Evolutionary conservation across 2,797 vertebrate genomes (phyloP).

Genomic region (Diplodus puntazzo): DNA sequence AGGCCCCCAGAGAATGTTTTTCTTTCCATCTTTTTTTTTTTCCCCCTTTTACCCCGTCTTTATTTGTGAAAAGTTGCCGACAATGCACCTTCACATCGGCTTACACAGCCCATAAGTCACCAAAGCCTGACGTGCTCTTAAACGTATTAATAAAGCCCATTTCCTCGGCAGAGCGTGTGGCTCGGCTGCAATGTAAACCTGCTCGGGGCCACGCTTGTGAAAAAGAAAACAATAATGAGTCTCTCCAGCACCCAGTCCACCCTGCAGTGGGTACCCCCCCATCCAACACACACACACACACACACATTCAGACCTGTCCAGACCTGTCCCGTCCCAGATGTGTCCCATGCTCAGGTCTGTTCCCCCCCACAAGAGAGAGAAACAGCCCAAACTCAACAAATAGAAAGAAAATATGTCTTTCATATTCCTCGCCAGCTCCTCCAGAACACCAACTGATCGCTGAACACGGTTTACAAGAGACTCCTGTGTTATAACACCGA

Average conservation of each 20-base stretch:
- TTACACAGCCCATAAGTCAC: conserved; percentile 79
- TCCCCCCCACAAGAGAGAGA: conserved; percentile 45
- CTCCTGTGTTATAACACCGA: conserved; percentile 19
- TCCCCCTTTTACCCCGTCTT: conserved; percentile 17
- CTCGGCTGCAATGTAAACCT: conserved; percentile 77
- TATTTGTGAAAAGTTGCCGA: conserved; percentile 76
- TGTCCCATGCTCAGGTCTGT: conserved; percentile 51
- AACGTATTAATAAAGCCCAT: conserved; percentile 80
- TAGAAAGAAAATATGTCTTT: conserved; percentile 59
- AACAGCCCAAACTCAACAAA: conserved; percentile 58
- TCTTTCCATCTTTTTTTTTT: conserved; percentile 58
- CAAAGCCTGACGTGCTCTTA: conserved; percentile 65
- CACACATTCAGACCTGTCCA: conserved; percentile 20
- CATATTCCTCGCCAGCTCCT: conserved; percentile 13
- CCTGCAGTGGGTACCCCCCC: conserved; percentile 22
- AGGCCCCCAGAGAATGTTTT: conserved; percentile 80
- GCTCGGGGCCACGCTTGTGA: conserved; percentile 70
- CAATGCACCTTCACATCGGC: conserved; percentile 79
- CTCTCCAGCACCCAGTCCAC: conserved; percentile 64
- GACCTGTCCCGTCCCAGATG: conserved; percentile 60
- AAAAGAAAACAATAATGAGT: conserved; percentile 79
- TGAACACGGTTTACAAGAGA: conserved; percentile 29
- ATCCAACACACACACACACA: conserved; percentile 40
- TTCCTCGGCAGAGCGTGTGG: conserved; percentile 76
- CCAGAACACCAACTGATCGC: conserved; percentile 31